A percentile compares a stretch with the other conserved stretches of the same genome.
Conservation (phyloP, 2,113 vertebrate species). For the Piliocolobus tephrosceles region DNA sequence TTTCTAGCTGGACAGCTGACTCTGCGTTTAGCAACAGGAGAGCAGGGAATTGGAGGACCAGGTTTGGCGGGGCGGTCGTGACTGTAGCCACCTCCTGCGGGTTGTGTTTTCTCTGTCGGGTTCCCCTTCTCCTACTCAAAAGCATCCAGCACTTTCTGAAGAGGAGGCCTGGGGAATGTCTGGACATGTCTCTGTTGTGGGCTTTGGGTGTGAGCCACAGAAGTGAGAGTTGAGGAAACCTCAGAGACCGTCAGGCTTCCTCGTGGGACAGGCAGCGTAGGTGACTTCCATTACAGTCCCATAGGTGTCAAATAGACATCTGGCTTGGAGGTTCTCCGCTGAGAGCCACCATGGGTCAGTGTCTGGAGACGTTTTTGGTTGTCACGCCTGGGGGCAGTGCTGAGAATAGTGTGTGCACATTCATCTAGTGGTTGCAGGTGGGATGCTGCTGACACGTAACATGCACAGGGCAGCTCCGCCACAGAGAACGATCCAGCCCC, state of each 20-base stretch:
- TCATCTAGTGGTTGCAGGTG: neutral
- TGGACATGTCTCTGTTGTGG: neutral
- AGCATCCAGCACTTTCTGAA: neutral
- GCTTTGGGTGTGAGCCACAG: neutral
- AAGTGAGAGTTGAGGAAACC: fast-evolving
- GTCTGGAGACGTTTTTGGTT: neutral
- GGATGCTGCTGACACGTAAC: fast-evolving
- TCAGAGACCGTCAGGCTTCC: neutral
- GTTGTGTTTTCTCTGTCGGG: neutral
- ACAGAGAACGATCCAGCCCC: neutral
- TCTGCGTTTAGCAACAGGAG: conserved; percentile 37
- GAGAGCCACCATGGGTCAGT: fast-evolving
- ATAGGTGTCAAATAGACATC: too few species aligned
- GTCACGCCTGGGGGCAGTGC: neutral
- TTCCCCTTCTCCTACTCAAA: neutral
- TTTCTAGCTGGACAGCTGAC: conserved; percentile 72
- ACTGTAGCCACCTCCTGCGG: neutral
- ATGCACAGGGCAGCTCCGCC: neutral
- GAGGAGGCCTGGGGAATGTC: neutral
- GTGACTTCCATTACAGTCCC: fast-evolving
- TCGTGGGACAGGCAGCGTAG: fast-evolving
- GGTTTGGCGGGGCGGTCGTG: neutral
- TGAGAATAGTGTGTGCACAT: too few species aligned
- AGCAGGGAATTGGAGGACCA: neutral
- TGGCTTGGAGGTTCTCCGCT: neutral